Conservation (phyloP, 2,888 invertebrate species). For the Pogonocherus hispidulus region DNA sequence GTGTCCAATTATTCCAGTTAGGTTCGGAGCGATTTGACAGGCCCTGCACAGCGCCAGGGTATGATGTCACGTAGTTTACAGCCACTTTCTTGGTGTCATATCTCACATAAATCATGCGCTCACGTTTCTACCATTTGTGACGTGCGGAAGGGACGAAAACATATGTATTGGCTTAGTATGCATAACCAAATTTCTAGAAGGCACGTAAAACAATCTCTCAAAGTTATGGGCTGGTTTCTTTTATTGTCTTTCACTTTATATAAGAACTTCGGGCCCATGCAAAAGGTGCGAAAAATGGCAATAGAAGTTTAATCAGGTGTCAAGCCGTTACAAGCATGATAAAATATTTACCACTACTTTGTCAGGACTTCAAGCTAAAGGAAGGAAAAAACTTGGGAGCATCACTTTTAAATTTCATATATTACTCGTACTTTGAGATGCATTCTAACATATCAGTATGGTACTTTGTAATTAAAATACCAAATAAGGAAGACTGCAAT, state of each 20-base stretch:
- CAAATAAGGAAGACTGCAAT: too few relatives aligned
- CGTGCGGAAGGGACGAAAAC: slow-evolving; percentile 34
- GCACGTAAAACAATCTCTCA: slow-evolving; percentile 36
- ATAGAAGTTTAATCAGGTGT: too few relatives aligned
- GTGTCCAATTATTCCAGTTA: slow-evolving; percentile 20
- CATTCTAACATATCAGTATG: too few relatives aligned
- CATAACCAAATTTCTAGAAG: slow-evolving; percentile 37
- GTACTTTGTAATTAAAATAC: too few relatives aligned
- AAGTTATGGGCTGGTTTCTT: slow-evolving; percentile 30
- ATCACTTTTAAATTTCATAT: too few relatives aligned
- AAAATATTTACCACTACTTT: too few relatives aligned
- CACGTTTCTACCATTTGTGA: slow-evolving; percentile 41
- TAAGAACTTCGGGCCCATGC: neutral
- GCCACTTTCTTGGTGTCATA: slow-evolving; percentile 43
- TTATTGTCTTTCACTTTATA: slow-evolving; percentile 25
- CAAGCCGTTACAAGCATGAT: too few relatives aligned
- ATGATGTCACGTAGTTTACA: slow-evolving; percentile 47
- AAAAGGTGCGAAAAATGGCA: too few relatives aligned
- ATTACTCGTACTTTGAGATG: too few relatives aligned
- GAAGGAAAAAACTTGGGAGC: too few relatives aligned
- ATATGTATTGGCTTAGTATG: slow-evolving; percentile 35
- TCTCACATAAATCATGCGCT: slow-evolving; percentile 37
- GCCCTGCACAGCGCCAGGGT: slow-evolving; percentile 36
- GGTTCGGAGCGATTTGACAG: slow-evolving; percentile 37
- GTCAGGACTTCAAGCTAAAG: too few relatives aligned